Percentiles rank a stretch among this genome's conserved stretches.
Conservation (phyloP, 2,113 vertebrate genomes). For the Natator depressus region DNA sequence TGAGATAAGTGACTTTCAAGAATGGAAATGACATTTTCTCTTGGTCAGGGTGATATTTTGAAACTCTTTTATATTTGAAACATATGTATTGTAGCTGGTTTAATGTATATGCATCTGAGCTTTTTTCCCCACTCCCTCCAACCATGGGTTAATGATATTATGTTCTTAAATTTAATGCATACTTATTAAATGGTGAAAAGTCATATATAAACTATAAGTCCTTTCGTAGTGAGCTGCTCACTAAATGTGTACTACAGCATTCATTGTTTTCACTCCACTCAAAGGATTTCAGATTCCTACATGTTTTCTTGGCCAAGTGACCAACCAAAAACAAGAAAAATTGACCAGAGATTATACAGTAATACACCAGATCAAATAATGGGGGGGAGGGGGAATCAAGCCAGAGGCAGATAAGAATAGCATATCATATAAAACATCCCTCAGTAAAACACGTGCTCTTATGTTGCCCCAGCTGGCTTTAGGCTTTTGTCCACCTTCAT, state of each 20-base stretch:
- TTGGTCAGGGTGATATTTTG: background rate
- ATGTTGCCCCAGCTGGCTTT: background rate
- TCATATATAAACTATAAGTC: background rate
- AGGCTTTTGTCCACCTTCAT: background rate
- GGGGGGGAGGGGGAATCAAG: background rate
- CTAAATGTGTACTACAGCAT: background rate
- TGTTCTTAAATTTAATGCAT: background rate
- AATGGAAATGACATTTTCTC: background rate
- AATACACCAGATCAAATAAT: background rate
- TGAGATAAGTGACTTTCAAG: background rate
- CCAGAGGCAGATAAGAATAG: background rate
- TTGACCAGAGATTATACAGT: background rate
- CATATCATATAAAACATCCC: background rate
- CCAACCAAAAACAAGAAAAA: background rate
- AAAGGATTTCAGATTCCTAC: background rate
- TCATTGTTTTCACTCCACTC: background rate
- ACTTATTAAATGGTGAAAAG: background rate
- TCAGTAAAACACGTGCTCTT: background rate
- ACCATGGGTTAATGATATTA: background rate
- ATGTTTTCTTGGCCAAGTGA: background rate
- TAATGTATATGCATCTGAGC: background rate
- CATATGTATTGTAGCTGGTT: background rate
- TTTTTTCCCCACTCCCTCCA: background rate
- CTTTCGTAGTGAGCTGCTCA: background rate
- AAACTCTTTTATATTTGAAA: constrained; percentile 17